A percentile compares a stretch with the other conserved stretches of the same genome.
Conservation (phyloP, 2,888 invertebrate genomes). For the Unio delphinus region DNA sequence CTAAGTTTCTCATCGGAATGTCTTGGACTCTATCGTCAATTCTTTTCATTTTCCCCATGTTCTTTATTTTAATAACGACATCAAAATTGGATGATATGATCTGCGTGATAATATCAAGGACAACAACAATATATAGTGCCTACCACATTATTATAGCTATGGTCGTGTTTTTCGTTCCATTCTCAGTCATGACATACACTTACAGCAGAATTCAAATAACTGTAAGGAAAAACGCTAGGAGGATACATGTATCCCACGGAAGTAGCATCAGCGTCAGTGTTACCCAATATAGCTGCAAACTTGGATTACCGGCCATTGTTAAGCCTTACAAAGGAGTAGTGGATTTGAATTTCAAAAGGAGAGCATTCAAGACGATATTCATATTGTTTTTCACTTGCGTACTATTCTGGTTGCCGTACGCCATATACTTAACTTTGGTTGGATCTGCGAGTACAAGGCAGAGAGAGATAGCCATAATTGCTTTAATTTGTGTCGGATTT, state of each 20-base stretch:
- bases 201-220: constrained; percentile 50
- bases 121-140: constrained; percentile 8
- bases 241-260: constrained; percentile 46
- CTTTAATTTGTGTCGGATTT: constrained; percentile 49
- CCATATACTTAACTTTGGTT: constrained; percentile 33
- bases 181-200: constrained; percentile 45
- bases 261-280: constrained; percentile 30
- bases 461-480: constrained; percentile 14
- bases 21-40: constrained; percentile 42
- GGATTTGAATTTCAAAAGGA: constrained; percentile 59
- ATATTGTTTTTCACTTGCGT: constrained; percentile 52
- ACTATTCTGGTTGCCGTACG: constrained; percentile 57
- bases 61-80: too few species aligned
- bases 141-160: constrained; percentile 35
- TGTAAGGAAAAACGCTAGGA: constrained; percentile 42
- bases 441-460: constrained; percentile 14
- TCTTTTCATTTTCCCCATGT: not conserved
- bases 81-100: too few species aligned
- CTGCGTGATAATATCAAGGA: constrained; percentile 8
- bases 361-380: constrained; percentile 63
- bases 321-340: constrained; percentile 28
- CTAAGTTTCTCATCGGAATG: constrained; percentile 37
- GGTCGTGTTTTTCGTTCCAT: constrained; percentile 54
- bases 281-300: constrained; percentile 35
- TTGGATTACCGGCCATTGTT: constrained; percentile 32